A percentile compares a stretch with the other conserved stretches of the same genome.
Evolutionary conservation across 2,888 invertebrate species (phyloP).

Genomic region (Sycophila texana): DNA sequence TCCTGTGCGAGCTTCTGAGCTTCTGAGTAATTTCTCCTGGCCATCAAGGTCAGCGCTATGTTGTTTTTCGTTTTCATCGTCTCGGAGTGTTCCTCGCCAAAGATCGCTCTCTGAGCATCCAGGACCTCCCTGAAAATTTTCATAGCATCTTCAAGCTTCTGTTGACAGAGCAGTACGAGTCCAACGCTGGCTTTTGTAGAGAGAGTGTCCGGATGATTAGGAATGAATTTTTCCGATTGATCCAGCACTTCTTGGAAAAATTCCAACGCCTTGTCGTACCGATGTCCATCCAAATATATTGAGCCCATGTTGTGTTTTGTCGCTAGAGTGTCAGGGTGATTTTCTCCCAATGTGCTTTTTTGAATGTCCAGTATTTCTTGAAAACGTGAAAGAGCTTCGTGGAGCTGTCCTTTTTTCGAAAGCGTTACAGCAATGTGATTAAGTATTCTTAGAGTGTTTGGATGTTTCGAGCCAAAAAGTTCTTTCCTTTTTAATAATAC

Average conservation of each 20-base stretch:
- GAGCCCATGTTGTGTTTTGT: neutral
- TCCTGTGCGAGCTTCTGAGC: neutral
- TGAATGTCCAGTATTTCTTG: conserved; percentile 26
- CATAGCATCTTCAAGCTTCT: conserved; percentile 54
- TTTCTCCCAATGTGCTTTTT: conserved; percentile 2
- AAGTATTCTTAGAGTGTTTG: neutral
- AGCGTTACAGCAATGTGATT: conserved; percentile 12
- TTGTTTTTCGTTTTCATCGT: conserved; percentile 44
- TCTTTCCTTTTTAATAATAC: neutral
- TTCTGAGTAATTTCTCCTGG: conserved; percentile 9
- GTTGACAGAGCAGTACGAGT: neutral
- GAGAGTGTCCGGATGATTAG: conserved; percentile 15
- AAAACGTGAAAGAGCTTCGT: conserved; percentile 12
- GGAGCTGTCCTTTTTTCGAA: conserved; percentile 2
- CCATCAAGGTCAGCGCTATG: neutral
- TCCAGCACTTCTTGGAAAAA: conserved; percentile 11
- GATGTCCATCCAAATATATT: neutral
- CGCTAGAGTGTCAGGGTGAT: conserved; percentile 19
- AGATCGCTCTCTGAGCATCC: neutral
- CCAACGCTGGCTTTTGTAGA: neutral
- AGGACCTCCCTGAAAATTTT: conserved; percentile 41
- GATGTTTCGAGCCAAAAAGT: conserved; percentile 11
- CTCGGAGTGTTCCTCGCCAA: conserved; percentile 33
- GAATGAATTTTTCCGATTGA: neutral
- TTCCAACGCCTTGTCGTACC: conserved; percentile 4